Percentiles rank a stretch among this genome's conserved stretches.
These are phyloP conservation scores for Drosophila falleni DNA, from an alignment of 2,888 invertebrate species.

Conservation along the genomic window DNA sequence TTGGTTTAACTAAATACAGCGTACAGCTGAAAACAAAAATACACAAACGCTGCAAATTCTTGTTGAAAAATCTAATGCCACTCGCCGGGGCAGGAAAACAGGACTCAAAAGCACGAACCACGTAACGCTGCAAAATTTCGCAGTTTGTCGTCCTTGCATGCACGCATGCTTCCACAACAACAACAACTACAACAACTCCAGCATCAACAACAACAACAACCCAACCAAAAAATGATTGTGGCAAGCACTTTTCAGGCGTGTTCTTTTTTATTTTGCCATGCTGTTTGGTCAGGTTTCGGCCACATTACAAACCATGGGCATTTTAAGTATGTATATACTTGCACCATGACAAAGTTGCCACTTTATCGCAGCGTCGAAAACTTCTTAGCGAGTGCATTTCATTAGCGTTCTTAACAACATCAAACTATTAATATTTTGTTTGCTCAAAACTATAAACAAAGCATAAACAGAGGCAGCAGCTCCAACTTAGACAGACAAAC, in stretches of 20 bases:
- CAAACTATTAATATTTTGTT: conserved; percentile 73
- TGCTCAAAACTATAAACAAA: conserved; percentile 62
- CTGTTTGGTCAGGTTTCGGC: conserved; percentile 49
- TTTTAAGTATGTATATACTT: conserved; percentile 41
- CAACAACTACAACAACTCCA: conserved; percentile 32
- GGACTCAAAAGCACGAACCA: conserved; percentile 37
- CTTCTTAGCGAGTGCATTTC: conserved; percentile 63
- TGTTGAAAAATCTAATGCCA: conserved; percentile 74
- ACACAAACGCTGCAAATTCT: conserved; percentile 67
- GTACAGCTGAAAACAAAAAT: conserved; percentile 47
- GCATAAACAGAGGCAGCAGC: conserved; percentile 48
- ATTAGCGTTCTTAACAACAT: conserved; percentile 73
- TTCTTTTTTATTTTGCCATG: conserved; percentile 44
- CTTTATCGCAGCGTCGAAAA: conserved; percentile 20
- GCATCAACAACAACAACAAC: conserved; percentile 35
- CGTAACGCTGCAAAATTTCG: conserved; percentile 65
- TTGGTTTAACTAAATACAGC: not conserved
- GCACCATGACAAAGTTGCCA: conserved; percentile 28
- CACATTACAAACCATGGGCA: conserved; percentile 43
- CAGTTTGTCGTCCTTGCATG: conserved; percentile 75
- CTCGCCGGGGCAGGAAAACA: conserved; percentile 32
- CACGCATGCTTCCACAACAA: conserved; percentile 67
- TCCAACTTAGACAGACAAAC: conserved; percentile 55
- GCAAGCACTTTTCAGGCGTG: conserved; percentile 67
- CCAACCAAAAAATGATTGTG: conserved; percentile 62